Conservation (phyloP, 2,113 vertebrate genomes). For the Herpetotheres cachinnans region DNA sequence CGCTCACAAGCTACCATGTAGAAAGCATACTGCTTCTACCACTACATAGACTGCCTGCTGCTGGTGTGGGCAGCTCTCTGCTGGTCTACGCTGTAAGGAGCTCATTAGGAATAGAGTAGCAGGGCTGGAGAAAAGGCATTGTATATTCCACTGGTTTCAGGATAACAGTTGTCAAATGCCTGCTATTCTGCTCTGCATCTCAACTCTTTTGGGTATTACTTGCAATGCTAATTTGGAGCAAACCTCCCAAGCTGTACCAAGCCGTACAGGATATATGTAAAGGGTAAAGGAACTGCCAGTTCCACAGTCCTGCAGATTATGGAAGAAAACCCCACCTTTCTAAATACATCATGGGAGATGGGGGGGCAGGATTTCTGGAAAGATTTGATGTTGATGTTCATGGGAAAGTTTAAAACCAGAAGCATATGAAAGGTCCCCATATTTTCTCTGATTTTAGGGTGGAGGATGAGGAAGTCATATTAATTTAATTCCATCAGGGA, state of each 20-base stretch:
- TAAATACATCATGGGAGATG: neutral
- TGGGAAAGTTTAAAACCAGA: neutral
- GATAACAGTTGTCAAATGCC: neutral
- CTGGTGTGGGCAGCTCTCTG: neutral
- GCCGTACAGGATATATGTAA: neutral
- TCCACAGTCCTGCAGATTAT: neutral
- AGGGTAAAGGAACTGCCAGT: neutral
- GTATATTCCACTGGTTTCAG: neutral
- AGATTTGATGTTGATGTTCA: neutral
- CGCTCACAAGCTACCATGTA: neutral
- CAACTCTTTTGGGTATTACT: neutral
- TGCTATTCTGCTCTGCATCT: neutral
- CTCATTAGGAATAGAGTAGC: neutral
- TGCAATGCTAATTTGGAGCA: neutral
- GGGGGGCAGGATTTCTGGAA: neutral
- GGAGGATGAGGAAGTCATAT: neutral
- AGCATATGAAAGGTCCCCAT: neutral
- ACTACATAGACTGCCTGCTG: accelerated
- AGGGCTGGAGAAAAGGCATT: neutral
- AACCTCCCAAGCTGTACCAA: neutral
- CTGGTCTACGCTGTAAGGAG: neutral
- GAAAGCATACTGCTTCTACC: neutral
- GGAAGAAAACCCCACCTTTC: neutral
- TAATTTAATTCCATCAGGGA: neutral
- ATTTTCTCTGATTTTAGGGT: neutral